Conservation (phyloP, 1,140 invertebrate species). For the Achatina immaculata region DNA sequence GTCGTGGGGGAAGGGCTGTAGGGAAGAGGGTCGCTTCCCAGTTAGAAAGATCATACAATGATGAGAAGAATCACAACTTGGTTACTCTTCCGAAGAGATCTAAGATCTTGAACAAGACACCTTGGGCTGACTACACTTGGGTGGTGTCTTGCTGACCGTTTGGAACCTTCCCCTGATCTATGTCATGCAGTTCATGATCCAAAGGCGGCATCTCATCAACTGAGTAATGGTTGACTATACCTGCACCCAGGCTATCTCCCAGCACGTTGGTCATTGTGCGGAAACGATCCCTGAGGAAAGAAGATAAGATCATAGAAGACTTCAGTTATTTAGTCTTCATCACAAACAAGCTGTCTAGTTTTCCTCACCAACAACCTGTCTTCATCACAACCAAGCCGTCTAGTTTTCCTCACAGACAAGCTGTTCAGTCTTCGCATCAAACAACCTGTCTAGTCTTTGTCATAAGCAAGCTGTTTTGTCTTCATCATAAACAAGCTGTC, state of each 20-base stretch:
- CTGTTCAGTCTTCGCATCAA: no score
- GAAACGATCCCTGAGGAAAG: conserved; percentile 86
- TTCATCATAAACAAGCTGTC: no score
- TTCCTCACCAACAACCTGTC: no score
- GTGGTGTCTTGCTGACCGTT: conserved; percentile 52
- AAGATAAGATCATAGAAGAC: background rate
- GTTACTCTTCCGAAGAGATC: no score
- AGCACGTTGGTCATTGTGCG: conserved; percentile 97
- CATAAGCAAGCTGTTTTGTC: no score
- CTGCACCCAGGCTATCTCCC: conserved; percentile 93
- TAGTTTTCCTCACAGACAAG: no score
- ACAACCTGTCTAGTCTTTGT: no score
- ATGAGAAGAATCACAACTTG: no score
- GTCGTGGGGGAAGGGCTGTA: background rate
- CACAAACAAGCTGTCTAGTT: no score
- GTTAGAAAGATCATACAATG: background rate
- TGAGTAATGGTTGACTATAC: conserved; percentile 91
- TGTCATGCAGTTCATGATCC: conserved; percentile 47
- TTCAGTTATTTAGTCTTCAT: no score
- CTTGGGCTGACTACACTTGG: conserved; percentile 42
- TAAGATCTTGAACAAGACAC: no score
- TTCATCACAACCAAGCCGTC: no score
- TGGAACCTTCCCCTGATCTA: conserved; percentile 41
- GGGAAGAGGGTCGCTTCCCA: background rate
- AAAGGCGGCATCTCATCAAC: conserved; percentile 77